Base-by-base conservation (phyloP, 2,113 vertebrate genomes). In the Cololabis saira region DNA sequence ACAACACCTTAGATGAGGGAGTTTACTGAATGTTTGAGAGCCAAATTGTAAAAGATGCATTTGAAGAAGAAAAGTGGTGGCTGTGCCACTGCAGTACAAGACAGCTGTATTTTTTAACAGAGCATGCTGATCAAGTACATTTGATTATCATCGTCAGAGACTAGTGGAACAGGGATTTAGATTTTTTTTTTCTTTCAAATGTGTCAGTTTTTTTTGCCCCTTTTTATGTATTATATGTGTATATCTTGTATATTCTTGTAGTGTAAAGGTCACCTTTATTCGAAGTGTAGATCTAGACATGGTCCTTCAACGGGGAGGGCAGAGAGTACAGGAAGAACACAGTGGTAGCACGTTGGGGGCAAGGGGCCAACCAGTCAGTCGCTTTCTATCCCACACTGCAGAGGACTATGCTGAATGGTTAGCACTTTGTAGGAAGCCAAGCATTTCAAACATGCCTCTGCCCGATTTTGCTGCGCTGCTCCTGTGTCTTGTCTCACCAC, bases 381-480 rank as follows among this genome's bases (percentile, higher is more conserved):
- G 82, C 43, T 91, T 90, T 92, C 90, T 87, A 30, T 58, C 62
- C 59, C 59, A 56, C 89, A 86, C 91, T 63, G 82, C 78, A 87
- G 83, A 67, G 63, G 90, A 90, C 92, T 92, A 63, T 90, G 90
- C 93, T 92, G 91, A 94, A 93, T 86, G 91, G 91, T 93, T 93
- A 92, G 89, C 86, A 93, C 94, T 96, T 96, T 94, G 95, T 94
- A 95, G 94, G 93, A 91, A 83, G 93, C 92, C 93, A 94, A 95
- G 95, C 95, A 95, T 96, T 94, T 91, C 93, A 95, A 96, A 95
- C 96, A 94, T 81, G 92, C 95, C 92, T 93, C 92, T 87, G 92
- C 92, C 78, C 74, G 93, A 45, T 68, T 94, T 95, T 95, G 85
- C 93, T 81, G 90, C 89, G 93, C 92, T 95, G 94, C 93, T 93